Evolutionary conservation across 2,113 vertebrate genomes (phyloP), one percentile per base, ranked within the genome.

Genomic region (Cairina moschata): DNA sequence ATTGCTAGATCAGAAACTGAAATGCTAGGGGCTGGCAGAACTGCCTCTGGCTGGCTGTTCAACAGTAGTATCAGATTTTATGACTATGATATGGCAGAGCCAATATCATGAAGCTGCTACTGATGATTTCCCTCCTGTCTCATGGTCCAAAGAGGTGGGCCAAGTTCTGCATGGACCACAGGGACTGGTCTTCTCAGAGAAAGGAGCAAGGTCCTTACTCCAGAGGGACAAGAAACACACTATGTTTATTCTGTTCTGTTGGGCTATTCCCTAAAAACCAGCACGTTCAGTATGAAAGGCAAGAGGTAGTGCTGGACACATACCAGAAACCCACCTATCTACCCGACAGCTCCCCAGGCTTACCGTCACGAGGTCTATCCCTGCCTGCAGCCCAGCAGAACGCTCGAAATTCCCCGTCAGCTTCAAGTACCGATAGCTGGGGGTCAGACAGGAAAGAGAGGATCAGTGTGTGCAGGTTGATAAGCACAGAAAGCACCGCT

Each of bases 341-440:
- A 44, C 20, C n/a, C 36, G 28, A 29, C 8, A 12, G 44, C 10
- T 13, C 28, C 56, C 29, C 40, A 36, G 26, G 74, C 97, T 97
- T 92, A 99, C 99, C 92, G 94, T 97, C 62, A 99, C 97, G 0
- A 99, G 98, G 94, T 99, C 88, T 68, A 99, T 96, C 62, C 99
- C 99, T 3, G 99, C 99, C 96, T 99, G 99, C 54, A 99, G 98
- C 65, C 99, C 99, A 13, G 98, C 98, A 9, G 99, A 99, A 54
- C 99, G 99, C 95, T 99, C 98, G 14, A 99, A 99, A 96, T 99
- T 99, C 54, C 99, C 99, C 5, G 74, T 96, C 40, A 99, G 97
- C 93, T 97, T 99, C 96, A 98, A 67, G 55, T 99, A 99, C 90
- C 95, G 98, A 93, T 98, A 99, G 91, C 99, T 99, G 97, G 22